These are phyloP conservation scores for Diplazon laetatorius DNA, from an alignment of 2,888 invertebrate species.

Conservation along the genomic window DNA sequence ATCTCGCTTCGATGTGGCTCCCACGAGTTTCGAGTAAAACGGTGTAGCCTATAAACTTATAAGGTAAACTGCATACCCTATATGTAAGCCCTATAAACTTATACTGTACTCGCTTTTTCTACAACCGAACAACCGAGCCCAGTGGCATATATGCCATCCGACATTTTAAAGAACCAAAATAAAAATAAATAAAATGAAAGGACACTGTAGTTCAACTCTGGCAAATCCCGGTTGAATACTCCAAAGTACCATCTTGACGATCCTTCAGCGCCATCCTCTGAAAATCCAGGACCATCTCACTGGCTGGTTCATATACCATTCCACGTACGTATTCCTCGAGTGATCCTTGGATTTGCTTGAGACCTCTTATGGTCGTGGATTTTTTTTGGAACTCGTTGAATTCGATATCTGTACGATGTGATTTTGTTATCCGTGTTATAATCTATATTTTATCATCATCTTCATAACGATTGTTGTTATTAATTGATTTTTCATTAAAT, in stretches of 20 bases:
- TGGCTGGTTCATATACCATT: constrained; percentile 32
- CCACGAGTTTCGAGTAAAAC: too few species aligned
- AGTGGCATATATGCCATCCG: constrained; percentile 33
- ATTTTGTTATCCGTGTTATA: background rate
- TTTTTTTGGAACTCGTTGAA: constrained; percentile 22
- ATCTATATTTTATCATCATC: too few species aligned
- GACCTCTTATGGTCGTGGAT: constrained; percentile 3
- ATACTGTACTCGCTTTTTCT: constrained; percentile 47
- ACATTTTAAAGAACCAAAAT: constrained; percentile 9
- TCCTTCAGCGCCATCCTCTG: constrained; percentile 44
- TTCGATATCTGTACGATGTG: background rate
- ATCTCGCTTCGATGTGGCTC: too few species aligned
- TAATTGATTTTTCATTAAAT: too few species aligned
- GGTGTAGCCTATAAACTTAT: too few species aligned
- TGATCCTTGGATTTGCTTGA: constrained; percentile 28
- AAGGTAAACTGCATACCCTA: too few species aligned
- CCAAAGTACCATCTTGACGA: constrained; percentile 19
- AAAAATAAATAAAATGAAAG: too few species aligned
- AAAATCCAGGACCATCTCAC: constrained; percentile 45
- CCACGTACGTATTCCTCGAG: constrained; percentile 24
- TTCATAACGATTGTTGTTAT: too few species aligned
- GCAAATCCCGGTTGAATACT: constrained; percentile 7
- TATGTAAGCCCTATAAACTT: constrained; percentile 28
- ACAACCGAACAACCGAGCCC: constrained; percentile 40
- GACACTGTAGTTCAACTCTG: background rate